Base-by-base conservation (phyloP, 2,113 vertebrate genomes). In the Ramphastos sulfuratus region DNA sequence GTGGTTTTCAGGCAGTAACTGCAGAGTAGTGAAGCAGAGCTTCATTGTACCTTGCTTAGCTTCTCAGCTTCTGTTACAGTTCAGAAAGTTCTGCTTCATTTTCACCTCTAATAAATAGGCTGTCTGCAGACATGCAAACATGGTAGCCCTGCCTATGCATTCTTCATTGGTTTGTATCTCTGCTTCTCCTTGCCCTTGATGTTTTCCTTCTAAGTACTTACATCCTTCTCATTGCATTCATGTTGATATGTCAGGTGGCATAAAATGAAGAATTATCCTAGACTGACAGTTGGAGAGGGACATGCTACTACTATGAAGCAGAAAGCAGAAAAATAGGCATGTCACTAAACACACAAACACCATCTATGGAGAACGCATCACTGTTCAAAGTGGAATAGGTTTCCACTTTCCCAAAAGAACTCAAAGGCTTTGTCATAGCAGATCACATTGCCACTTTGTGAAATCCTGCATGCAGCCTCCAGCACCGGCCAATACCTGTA, bases 171-270 rank as follows among this genome's bases (percentile, higher is more conserved):
- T 67, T 79, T 84, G 5, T 27, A 75, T 10, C 50, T 50, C 33
- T 44, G 6, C 28, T 88, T 59, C 72, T 77, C 25, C 7, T 27
- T 59, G 61, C 20, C 28, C 27, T 72, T 50, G 8, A 63, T 50
- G 50, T 28, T 76, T 91, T 70, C 12, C 42, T 80, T 89, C 19
- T 50, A 50, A 80, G 12, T 27, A 50, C 31, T 58, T 77, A 37
- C 10, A 46, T 15, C 13, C 33, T 56, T 80, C 46, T 58, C 60
- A 37, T 21, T 55, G 23, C 39, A 37, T 55, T 70, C 56, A 54
- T 3, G 7, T 31, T 48, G 54, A n/a, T 20, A 48, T 0, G 1
- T 33, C 52, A 64, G 7, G n/a, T 19, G 90, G 66, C 0, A 0
- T 46, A 85, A 75, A 79, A 56, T 37, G 21, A 81, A 67, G 12